phyloP scores from a whole-genome alignment of 2,113 vertebrate species.

The Antidorcas marsupialis region DNA sequence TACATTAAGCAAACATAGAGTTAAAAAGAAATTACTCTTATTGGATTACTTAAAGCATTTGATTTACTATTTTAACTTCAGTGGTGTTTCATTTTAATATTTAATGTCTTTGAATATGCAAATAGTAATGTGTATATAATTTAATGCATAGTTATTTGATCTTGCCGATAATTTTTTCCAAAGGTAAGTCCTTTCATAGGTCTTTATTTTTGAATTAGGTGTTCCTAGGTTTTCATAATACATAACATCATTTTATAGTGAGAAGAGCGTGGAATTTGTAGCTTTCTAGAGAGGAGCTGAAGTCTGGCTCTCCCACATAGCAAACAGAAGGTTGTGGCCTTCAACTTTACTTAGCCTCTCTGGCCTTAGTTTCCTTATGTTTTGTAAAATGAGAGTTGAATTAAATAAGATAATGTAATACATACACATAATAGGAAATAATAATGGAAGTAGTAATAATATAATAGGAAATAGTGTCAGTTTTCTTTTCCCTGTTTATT shows the following conservation, averaged over 20 bases:
- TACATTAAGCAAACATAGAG: constrained; percentile 46
- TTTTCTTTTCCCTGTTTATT: constrained; percentile 5
- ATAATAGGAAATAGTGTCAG: background rate
- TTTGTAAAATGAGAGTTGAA: constrained; percentile 16
- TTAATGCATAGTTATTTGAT: constrained; percentile 34
- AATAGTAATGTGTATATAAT: constrained; percentile 17
- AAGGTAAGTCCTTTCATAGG: constrained; percentile 64
- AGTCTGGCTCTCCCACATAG: background rate
- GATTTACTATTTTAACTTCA: constrained; percentile 44
- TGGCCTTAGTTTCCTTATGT: constrained; percentile 34
- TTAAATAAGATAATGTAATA: background rate
- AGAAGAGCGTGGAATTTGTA: background rate
- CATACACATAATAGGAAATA: background rate
- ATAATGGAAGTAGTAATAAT: background rate
- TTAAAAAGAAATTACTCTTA: constrained; percentile 12
- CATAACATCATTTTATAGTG: background rate
- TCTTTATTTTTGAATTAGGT: constrained; percentile 23
- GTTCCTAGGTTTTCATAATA: background rate
- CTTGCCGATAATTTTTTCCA: constrained; percentile 18
- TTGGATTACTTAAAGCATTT: constrained; percentile 8
- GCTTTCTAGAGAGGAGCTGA: background rate
- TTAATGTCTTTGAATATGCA: constrained; percentile 44
- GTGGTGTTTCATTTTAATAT: constrained; percentile 28
- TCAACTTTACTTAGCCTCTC: constrained; percentile 18
- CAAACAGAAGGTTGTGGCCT: background rate